phyloP scores from a whole-genome alignment of 2,797 vertebrate genomes.

The Ataeniobius toweri region DNA sequence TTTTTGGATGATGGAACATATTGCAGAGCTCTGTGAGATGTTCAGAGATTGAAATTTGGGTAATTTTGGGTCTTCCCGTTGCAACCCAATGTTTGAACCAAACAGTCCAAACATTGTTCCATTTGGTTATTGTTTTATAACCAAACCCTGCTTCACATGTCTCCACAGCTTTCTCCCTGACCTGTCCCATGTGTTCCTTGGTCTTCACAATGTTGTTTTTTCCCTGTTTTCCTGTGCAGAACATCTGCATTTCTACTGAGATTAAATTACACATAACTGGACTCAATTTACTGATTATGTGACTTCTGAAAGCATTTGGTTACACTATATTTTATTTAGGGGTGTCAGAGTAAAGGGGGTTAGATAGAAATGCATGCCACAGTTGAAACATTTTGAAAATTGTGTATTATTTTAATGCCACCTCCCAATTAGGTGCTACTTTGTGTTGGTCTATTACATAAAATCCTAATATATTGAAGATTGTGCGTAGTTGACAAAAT shows the following conservation, averaged over 20 bases:
- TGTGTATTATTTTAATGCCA: background rate
- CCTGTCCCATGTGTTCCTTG: background rate
- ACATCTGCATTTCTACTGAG: background rate
- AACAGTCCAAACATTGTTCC: too few relatives aligned
- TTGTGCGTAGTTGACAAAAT: too few relatives aligned
- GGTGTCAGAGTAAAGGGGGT: background rate
- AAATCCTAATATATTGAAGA: background rate
- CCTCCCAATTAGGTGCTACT: background rate
- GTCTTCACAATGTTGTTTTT: background rate
- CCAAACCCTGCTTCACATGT: background rate
- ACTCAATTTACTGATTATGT: background rate
- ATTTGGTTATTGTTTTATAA: background rate
- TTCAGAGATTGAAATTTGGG: too few relatives aligned
- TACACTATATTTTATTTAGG: background rate
- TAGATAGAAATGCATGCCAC: background rate
- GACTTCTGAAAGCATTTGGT: background rate
- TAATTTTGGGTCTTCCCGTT: too few relatives aligned
- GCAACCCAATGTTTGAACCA: too few relatives aligned
- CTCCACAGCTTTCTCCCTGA: background rate
- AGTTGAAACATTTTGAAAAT: background rate
- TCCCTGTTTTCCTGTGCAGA: background rate
- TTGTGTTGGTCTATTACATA: background rate
- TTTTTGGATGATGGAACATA: too few relatives aligned
- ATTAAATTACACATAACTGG: background rate
- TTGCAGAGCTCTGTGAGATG: too few relatives aligned